Evolutionary conservation across 2,888 invertebrate species (phyloP), one percentile per base, ranked within the genome.

Genomic region (Pheosia tremula): DNA sequence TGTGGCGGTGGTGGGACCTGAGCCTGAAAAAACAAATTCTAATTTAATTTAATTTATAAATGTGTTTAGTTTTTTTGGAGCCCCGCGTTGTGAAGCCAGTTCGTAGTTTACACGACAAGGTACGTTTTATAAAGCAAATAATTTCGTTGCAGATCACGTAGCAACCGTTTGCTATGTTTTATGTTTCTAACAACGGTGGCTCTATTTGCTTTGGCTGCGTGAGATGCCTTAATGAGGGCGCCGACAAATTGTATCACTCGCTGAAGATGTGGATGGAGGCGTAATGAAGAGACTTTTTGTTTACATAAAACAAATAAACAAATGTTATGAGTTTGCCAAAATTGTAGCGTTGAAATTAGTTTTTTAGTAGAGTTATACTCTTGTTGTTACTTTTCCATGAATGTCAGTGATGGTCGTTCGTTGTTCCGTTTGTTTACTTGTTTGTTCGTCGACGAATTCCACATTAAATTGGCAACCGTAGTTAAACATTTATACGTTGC

Each of bases 81-180:
- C 24, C 24, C 24, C 24, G 24, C 24, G 24, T 24, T 24, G 24
- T 24, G 24, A 24, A 24, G 24, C 24, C 24, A 24, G 24, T 24
- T 24, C 24, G 24, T 24, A 24, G 24, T 24, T 24, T 24, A 24
- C 24, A 24, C 24, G 24, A 24, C 24, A 2, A 24, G 24, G 24
- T 36, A 56, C 45, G 59, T 66, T 65, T 68, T 68, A 69, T 68
- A 60, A 59, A 66, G 59, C 59, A 67, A 69, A 74, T 73, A 63
- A 69, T 77, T 81, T 72, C 64, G 67, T 76, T 77, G 67, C 80
- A 66, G 64, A 76, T 79, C 85, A 83, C 84, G 85, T 83, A 67
- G 69, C 71, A 69, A 75, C 68, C 77, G 75, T 81, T 80, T 75
- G 68, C 68, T 72, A 69, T 71, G 75, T 80, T 82, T 82, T 82